Evolutionary conservation across 2,888 invertebrate species (phyloP), one percentile per base, ranked within the genome.

Genomic region (Drosophila monieri): DNA sequence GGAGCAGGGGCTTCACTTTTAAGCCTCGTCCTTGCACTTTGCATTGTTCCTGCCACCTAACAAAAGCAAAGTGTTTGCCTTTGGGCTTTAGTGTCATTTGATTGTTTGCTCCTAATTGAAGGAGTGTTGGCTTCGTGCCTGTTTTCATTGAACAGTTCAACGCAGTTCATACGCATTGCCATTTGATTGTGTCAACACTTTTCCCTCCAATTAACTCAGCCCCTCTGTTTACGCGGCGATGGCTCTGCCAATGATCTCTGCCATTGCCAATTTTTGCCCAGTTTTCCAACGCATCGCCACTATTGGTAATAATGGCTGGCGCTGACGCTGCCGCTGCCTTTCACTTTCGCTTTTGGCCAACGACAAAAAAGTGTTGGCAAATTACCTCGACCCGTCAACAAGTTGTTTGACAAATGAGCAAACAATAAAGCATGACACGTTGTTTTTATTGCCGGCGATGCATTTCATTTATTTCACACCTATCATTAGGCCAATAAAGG

Each of bases 21-120:
- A 18, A 59, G 21, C 47, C 27, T 41, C 10, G 39, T 15, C 35
- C 58, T 61, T 76, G 78, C 85, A 78, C 43, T 69, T 78, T 55
- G 58, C 59, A 57, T 66, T 62, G 55, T 39, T 35, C 43, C 51
- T 35, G 30, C 37, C 27, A 61, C 18, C 10, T 3, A 15, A 51
- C 64, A 70, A 70, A 75, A 72, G 43, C 52, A 53, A 43, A 59
- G 53, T 69, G 78, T 71, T 78, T 80, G 68, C 57, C 53, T 60
- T 68, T 51, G 55, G 67, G 64, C 64, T 72, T 32, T 54, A 21
- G 6, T 43, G 43, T 21, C 41, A 51, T 77, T 76, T 58, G 59
- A 77, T 74, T 84, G 80, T 68, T 72, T 84, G 67, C 71, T 67
- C 53, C 60, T 76, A 85, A 79, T 79, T 85, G 80, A 41, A 18